phyloP scores from a whole-genome alignment of 2,888 invertebrate species.

The Netelia virgata region DNA sequence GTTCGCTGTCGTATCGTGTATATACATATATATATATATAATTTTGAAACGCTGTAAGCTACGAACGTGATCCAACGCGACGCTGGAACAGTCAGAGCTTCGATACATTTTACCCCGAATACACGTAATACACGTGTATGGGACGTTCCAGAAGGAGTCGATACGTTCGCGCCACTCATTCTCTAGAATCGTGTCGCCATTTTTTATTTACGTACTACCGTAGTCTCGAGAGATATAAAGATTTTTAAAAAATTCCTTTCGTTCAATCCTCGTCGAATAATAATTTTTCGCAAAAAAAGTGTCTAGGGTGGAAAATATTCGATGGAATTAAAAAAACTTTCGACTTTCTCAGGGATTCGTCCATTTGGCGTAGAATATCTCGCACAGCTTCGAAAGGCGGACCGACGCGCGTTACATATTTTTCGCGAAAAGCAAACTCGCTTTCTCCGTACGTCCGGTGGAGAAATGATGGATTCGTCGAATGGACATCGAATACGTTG shows the following conservation, averaged over 20 bases:
- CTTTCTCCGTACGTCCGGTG: slow-evolving; percentile 26
- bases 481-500: slow-evolving; percentile 16
- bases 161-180: too few species aligned
- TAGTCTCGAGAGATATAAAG: too few species aligned
- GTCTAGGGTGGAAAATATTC: too few species aligned
- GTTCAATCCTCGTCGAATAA: too few species aligned
- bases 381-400: slow-evolving; percentile 23
- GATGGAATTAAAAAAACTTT: too few species aligned
- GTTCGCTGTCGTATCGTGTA: neutral
- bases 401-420: slow-evolving; percentile 43
- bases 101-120: slow-evolving; percentile 37
- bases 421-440: slow-evolving; percentile 45
- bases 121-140: neutral
- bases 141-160: too few species aligned
- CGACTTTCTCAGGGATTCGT: too few species aligned
- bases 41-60: slow-evolving; percentile 70
- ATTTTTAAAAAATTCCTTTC: too few species aligned
- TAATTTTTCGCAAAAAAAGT: too few species aligned
- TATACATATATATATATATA: slow-evolving; percentile 42
- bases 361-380: too few species aligned
- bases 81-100: slow-evolving; percentile 43
- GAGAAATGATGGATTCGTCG: slow-evolving; percentile 49
- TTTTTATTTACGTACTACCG: too few species aligned
- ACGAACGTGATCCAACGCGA: slow-evolving; percentile 75
- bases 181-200: too few species aligned